Evolutionary conservation across 2,113 vertebrate species (phyloP), one percentile per base, ranked within the genome.

Genomic region (Zootoca vivipara): DNA sequence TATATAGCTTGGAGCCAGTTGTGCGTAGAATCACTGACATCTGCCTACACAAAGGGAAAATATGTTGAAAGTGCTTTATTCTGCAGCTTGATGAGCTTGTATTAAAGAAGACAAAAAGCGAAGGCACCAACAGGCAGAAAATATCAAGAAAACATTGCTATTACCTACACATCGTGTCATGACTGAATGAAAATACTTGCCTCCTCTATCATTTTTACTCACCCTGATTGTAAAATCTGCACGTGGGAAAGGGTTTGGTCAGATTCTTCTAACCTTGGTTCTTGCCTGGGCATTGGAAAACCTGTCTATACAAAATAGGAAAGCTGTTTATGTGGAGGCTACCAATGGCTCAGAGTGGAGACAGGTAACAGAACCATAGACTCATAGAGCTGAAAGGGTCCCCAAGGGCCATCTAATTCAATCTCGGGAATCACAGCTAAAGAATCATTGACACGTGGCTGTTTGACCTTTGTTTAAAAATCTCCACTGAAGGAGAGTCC

Each of bases 101-200:
- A 24, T 69, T 85, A 0, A 18, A 85, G 90, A 58, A 90, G 84
- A 58, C 5, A 81, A 82, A 81, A 86, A 18, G 74, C 18, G 75
- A 72, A 79, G 20, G 67, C 80, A 70, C 78, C 40, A 84, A 82
- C 58, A 86, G 94, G 78, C 79, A 89, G 79, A 77, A 93, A 94
- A 93, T 74, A 94, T 86, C 78, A 33, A 86, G 83, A 86, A 81
- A 73, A 62, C 9, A 72, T 28, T 73, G 13, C 5, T 78, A 42
- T 82, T 78, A 83, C 70, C 77, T 89, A 42, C 58, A 85, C 4
- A 69, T 89, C 79, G 52, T 30, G 62, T 35, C n/a, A 69, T 13
- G 33, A 9, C 62, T 10, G 26, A 2, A 58, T n/a, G 16, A 40
- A 40, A 33, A n/a, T 40, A 5, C 52, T 7, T 24, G 3, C 52